Evolutionary conservation across 2,888 invertebrate genomes (phyloP), one percentile per base, ranked within the genome.

Genomic region (Tetanocera ferruginea): DNA sequence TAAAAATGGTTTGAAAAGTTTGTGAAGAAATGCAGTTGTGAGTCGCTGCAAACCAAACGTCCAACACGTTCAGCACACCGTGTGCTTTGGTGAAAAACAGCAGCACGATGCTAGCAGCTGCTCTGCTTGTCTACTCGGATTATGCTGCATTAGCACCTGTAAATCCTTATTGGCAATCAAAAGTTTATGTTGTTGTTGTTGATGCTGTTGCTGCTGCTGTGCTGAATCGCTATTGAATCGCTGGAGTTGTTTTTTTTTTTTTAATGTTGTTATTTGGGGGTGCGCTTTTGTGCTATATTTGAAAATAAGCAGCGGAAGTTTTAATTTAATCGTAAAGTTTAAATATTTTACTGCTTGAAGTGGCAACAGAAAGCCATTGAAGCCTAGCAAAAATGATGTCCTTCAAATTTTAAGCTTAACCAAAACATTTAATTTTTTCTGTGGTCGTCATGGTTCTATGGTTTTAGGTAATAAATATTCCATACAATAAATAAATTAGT

Each of bases 131-230:
- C 64, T 37, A 28, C n/a, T 52, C 57, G 76, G 69, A 84, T 85
- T 86, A 86, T 84, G 84, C 82, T 84, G 84, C 84, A 85, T 87
- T 87, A 87, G 85, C 87, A 86, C 87, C 87, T 87, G 86, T 84
- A 86, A 87, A 84, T 86, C 83, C 83, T 84, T 87, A 86, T 86
- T 86, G 87, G 83, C 86, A 87, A 87, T 87, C 87, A 87, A 86
- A 87, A 85, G 84, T 85, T 85, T 83, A 77, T 64, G 78, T 76
- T 78, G 79, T 57, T 55, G 34, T 67, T 34, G 55, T 77, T 70
- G 79, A 66, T 70, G 64, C 17, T 52, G 49, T 28, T 70, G 76
- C n/a, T 43, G 31, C 69, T 51, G 60, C 6, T 28, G 43, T 43
- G 43, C n/a, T n/a, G n/a, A n/a, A 51, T 55, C 43, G 66, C 74